These are phyloP conservation scores for Tricholaema leucomelas DNA, from an alignment of 2,113 vertebrate genomes.

Conservation along the genomic window DNA sequence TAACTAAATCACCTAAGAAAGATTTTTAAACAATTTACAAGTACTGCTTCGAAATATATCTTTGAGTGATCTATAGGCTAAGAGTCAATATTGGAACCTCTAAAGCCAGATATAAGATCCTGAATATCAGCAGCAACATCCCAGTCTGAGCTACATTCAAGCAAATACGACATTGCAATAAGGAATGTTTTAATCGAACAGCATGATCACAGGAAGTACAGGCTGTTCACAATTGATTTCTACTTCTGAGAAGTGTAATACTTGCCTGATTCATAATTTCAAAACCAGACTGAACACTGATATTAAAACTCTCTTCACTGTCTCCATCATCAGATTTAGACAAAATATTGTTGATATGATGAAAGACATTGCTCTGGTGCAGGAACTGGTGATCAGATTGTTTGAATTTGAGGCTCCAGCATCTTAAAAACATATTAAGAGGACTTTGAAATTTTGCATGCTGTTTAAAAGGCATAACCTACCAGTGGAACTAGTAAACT, in stretches of 20 bases:
- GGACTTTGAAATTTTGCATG: neutral
- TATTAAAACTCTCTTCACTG: constrained; percentile 98
- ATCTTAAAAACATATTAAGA: constrained; percentile 77
- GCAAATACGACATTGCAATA: neutral
- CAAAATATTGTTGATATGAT: constrained; percentile 99
- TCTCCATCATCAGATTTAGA: constrained; percentile 99
- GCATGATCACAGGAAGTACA: neutral
- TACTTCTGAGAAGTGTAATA: neutral
- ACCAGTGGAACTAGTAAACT: neutral
- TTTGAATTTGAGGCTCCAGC: constrained; percentile 99
- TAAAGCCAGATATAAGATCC: neutral
- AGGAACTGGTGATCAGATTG: constrained; percentile 99
- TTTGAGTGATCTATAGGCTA: neutral
- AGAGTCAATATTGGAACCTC: neutral
- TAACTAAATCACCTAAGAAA: neutral
- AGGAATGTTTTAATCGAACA: neutral
- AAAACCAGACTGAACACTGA: constrained; percentile 96
- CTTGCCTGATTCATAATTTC: constrained; percentile 94
- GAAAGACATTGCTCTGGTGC: constrained; percentile 98
- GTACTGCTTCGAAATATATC: neutral
- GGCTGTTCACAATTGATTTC: neutral
- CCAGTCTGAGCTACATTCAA: neutral
- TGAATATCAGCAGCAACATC: neutral
- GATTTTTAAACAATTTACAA: neutral
- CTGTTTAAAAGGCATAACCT: neutral